Base-by-base conservation (phyloP, 2,888 invertebrate species). In the Nematopogon swammerdamellus region DNA sequence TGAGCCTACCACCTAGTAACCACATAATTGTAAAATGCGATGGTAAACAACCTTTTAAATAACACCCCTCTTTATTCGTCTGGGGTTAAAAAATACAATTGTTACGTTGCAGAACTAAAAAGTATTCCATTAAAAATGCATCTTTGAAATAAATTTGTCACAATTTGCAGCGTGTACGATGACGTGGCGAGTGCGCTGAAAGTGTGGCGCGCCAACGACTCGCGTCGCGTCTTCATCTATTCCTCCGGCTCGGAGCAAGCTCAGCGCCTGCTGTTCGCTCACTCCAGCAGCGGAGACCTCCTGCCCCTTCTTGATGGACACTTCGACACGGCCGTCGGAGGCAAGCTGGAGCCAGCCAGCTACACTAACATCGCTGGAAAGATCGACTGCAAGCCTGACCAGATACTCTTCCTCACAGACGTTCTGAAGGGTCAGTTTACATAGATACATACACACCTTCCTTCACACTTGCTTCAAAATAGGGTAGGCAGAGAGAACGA, bases 201-300 rank as follows among this genome's bases (percentile, higher is more conserved):
- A 61, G 72, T 81, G 52, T 91, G 95, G 89, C 82, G 82, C 2
- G 76, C 84, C 3, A 25, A 10, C 25, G 36, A 14, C 36, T 8
- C 36, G 14, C 84, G 83, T 53, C 76, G 75, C 56, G 76, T 97
- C 47, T 95, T 87, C 63, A 87, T 96, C 53, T 97, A 92, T 68
- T 97, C 97, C 0, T 95, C 95, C 19, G 97, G 96, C 46, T 95
- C 94, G 50, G 86, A 93, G 1, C 88, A 90, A 59, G 92, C 96
- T 14, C 97, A 97, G 68, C 91, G 93, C 64, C 80, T 96, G 10
- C 81, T 97, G 3, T 95, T 97, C 67, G 81, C 82, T 0, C 81
- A 92, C 67, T 87, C 93, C 2, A 71, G 77, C 17, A 81, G 84
- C 45, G 97, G 97, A 1, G 88, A 97, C 68, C 64, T 97, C 54